Evolutionary conservation across 2,888 invertebrate genomes (phyloP).

Genomic region (Thera obeliscata): DNA sequence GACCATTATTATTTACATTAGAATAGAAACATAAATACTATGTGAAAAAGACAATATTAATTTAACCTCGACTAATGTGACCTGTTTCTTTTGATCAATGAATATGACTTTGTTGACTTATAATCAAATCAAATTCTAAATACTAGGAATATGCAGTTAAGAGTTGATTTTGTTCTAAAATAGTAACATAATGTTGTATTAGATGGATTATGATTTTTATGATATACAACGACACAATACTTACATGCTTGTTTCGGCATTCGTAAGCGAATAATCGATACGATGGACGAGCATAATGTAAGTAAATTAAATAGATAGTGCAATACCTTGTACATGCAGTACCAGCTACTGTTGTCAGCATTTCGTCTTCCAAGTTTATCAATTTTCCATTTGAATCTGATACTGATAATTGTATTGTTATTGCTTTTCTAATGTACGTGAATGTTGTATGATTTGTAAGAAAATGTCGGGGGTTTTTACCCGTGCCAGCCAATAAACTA

Average conservation of each 20-base stretch:
- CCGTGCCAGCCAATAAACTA: neutral
- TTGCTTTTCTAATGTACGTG: slow-evolving; percentile 6
- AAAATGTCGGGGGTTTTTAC: neutral
- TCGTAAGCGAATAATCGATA: slow-evolving; percentile 1
- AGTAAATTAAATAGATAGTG: neutral
- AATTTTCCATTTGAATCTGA: slow-evolving; percentile 7
- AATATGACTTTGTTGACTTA: neutral
- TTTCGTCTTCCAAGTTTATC: slow-evolving; percentile 55
- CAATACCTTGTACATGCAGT: slow-evolving; percentile 24
- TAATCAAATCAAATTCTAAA: neutral
- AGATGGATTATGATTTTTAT: neutral
- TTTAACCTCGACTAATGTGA: neutral
- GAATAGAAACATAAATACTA: slow-evolving; percentile 1
- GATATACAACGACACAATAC: neutral
- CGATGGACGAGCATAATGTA: neutral
- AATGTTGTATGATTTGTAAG: neutral
- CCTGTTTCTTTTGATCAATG: slow-evolving; percentile 12
- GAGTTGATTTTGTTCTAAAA: neutral
- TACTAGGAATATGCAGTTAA: neutral
- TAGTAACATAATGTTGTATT: neutral
- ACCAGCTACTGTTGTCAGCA: slow-evolving; percentile 42
- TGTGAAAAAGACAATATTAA: neutral
- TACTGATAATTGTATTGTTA: slow-evolving; percentile 2
- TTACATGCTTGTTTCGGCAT: slow-evolving; percentile 3
- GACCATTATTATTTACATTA: slow-evolving; percentile 1